Evolutionary conservation across 2,888 invertebrate genomes (phyloP), one percentile per base, ranked within the genome.

Genomic region (Ophraella communa): DNA sequence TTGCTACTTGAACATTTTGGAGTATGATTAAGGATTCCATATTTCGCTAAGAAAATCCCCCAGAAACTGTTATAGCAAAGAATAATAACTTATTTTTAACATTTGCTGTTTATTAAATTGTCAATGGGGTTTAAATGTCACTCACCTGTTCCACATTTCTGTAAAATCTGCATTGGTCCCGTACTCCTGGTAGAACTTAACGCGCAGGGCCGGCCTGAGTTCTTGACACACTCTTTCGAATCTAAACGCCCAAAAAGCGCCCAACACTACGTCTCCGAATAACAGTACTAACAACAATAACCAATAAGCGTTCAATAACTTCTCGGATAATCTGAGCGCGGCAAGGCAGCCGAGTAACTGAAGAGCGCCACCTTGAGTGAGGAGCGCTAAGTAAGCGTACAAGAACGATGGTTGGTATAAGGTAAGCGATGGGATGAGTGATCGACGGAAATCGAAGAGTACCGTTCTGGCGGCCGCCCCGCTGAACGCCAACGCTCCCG

Each of bases 291-390:
- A 84, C 71, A 94, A 84, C 27, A 93, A 86, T 64, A 93, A 84
- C 93, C 93, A 94, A 81, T 94, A 94, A 67, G 91, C 89, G 85
- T 93, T 92, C 64, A 94, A 87, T 75, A 94, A 87, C 67, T 89
- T 88, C 78, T 93, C 92, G 77, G 91, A 92, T 65, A 94, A 89
- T 61, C 92, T 86, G 68, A 92, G 83, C 27, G 94, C 94, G 35
- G 93, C 94, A 23, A 93, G 84, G 81, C 93, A 94, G 73, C 94
- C 94, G 61, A 94, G 86, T 42, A 91, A 82, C 81, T 93, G 92
- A 39, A 87, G 79, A 45, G 87, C 83, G 60, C 87, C 87, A 51
- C 85, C 82, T 72, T 94, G 94, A 63, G 91, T 88, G 57, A 91
- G 87, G 62, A 94, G 83, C 10, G 94, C 93, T 51, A 92, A 86